A percentile compares a stretch with the other conserved stretches of the same genome.
phyloP scores from a whole-genome alignment of 1,140 invertebrate species.

The Micrasema longulum region DNA sequence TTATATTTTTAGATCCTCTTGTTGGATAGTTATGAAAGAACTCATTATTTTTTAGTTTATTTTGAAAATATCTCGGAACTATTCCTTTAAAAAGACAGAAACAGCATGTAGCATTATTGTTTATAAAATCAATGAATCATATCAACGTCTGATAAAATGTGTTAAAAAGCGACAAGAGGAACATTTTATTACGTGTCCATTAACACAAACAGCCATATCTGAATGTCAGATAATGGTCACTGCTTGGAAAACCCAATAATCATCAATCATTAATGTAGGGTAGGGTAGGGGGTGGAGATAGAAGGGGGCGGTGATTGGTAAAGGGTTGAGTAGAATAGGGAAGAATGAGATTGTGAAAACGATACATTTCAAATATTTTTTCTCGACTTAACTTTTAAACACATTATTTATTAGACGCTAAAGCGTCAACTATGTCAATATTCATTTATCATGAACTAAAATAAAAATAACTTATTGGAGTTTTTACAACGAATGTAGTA shows the following conservation, averaged over 20 bases:
- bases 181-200: no score
- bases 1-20: no score
- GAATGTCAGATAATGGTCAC: constrained; percentile 41
- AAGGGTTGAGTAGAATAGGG: neutral
- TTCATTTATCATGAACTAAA: neutral
- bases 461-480: neutral
- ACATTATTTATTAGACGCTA: neutral
- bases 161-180: no score
- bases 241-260: constrained; percentile 50
- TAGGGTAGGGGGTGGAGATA: constrained; percentile 4
- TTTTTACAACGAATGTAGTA: no score
- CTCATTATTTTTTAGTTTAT: no score
- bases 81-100: neutral
- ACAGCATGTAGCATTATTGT: neutral
- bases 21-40: no score
- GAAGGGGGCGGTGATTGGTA: neutral
- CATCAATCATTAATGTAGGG: constrained; percentile 49
- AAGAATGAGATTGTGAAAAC: neutral
- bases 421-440: neutral
- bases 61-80: no score
- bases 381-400: neutral
- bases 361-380: no score
- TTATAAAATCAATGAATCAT: no score
- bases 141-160: no score
- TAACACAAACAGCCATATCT: constrained; percentile 21